Evolutionary conservation across 2,888 invertebrate species (phyloP).

Genomic region (Pinctada fucata): DNA sequence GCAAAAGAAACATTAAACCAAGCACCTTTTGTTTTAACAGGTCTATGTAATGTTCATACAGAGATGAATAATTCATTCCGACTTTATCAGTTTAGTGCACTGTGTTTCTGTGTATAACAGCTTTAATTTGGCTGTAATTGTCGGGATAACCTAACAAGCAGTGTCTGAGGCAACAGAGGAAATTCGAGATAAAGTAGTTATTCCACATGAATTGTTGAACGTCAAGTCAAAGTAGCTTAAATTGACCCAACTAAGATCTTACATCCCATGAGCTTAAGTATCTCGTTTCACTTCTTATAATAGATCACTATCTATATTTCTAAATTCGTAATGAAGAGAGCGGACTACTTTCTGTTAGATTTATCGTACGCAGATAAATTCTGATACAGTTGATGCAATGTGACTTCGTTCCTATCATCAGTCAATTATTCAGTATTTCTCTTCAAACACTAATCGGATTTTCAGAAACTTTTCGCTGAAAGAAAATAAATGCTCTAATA

Average conservation of each 20-base stretch:
- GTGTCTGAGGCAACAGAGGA: neutral
- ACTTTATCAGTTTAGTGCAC: neutral
- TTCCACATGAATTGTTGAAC: neutral
- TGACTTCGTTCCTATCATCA: too few relatives aligned
- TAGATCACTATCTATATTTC: neutral
- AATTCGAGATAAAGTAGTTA: neutral
- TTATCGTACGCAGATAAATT: neutral
- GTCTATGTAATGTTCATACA: neutral
- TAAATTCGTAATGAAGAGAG: neutral
- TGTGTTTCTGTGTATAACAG: neutral
- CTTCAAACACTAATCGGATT: too few relatives aligned
- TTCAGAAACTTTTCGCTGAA: too few relatives aligned
- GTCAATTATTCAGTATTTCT: too few relatives aligned
- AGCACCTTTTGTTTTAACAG: neutral
- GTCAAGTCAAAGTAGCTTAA: constrained; percentile 1
- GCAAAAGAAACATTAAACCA: neutral
- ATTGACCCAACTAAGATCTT: neutral
- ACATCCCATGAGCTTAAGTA: neutral
- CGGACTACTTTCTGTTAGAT: neutral
- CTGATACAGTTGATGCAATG: too few relatives aligned
- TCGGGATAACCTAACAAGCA: neutral
- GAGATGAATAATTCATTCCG: neutral
- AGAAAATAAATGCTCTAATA: too few relatives aligned
- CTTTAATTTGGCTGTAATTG: neutral
- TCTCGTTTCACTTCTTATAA: neutral